Evolutionary conservation across 2,888 invertebrate species (phyloP).

Genomic region (Chalcosyrphus nemorum): DNA sequence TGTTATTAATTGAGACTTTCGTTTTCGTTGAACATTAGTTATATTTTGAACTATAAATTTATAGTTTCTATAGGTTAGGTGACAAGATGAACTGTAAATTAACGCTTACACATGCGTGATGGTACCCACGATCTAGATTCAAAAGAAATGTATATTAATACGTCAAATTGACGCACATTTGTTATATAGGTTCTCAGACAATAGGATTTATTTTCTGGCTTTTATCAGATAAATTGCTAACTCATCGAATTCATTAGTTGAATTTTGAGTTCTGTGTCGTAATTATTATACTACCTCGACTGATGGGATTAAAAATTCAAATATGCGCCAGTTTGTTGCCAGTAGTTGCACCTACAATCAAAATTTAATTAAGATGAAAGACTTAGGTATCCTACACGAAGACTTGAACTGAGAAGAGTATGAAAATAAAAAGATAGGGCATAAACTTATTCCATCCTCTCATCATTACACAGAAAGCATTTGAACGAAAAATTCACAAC

Average conservation of each 20-base stretch:
- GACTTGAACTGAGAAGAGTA: too few species aligned
- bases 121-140: not conserved
- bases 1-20: constrained; percentile 11
- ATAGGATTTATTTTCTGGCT: not conserved
- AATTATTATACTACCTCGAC: too few species aligned
- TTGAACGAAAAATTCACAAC: too few species aligned
- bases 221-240: not conserved
- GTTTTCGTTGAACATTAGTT: not conserved
- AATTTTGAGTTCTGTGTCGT: too few species aligned
- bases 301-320: too few species aligned
- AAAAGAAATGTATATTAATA: not conserved
- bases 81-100: not conserved
- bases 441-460: too few species aligned
- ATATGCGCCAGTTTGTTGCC: too few species aligned
- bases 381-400: too few species aligned
- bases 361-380: too few species aligned
- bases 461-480: too few species aligned
- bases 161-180: not conserved
- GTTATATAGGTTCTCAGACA: not conserved
- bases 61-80: not conserved
- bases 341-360: too few species aligned
- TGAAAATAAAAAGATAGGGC: too few species aligned
- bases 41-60: not conserved
- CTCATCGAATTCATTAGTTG: not conserved
- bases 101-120: not conserved